These are phyloP conservation scores for Sandelia bainsii DNA, from an alignment of 2,797 vertebrate genomes.

Conservation along the genomic window DNA sequence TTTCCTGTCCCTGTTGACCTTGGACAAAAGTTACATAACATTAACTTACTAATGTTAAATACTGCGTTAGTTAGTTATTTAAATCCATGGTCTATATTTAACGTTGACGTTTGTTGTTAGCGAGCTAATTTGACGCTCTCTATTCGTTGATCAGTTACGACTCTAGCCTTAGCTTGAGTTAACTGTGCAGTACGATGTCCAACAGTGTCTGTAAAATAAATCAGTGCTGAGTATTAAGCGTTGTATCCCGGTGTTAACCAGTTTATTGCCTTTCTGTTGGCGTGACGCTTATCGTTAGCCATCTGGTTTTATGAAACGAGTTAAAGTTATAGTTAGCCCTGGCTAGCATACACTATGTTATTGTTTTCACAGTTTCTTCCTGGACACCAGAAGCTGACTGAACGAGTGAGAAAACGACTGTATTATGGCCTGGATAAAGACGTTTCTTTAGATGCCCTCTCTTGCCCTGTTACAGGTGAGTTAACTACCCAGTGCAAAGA, in stretches of 20 bases:
- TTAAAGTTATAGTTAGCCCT: background rate
- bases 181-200: too few relatives aligned
- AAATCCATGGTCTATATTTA: too few relatives aligned
- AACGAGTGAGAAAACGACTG: slow-evolving; percentile 92
- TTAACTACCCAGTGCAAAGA: background rate
- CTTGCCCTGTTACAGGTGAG: slow-evolving; percentile 93
- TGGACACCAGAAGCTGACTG: slow-evolving; percentile 91
- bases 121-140: background rate
- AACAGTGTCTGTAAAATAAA: background rate
- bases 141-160: background rate
- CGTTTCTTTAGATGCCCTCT: slow-evolving; percentile 90
- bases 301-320: too few relatives aligned
- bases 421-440: slow-evolving; percentile 96
- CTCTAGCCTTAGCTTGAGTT: slow-evolving; percentile 12
- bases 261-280: too few relatives aligned
- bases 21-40: background rate
- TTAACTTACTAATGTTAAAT: rapidly evolving
- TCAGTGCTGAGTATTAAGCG: background rate
- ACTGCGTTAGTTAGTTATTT: too few relatives aligned
- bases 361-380: slow-evolving; percentile 88
- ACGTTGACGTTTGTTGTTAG: background rate
- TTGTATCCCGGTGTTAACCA: background rate
- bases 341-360: rapidly evolving
- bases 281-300: background rate
- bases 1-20: background rate